phyloP scores from a whole-genome alignment of 1,140 invertebrate genomes.

The Cryptotermes secundus region DNA sequence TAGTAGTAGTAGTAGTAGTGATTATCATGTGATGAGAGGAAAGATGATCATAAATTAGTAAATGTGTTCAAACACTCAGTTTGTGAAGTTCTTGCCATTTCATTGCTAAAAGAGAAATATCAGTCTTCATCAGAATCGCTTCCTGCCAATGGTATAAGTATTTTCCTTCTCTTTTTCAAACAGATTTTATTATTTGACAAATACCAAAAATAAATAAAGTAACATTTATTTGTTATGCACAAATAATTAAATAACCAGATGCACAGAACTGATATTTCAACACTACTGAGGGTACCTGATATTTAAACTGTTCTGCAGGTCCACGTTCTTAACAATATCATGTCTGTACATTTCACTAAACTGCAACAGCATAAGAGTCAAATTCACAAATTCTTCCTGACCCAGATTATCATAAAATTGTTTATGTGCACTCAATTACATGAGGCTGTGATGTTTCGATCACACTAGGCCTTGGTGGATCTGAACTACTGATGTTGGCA shows the following conservation, averaged over 20 bases:
- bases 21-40: not conserved
- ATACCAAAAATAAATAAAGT: conserved; percentile 5
- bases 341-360: not conserved
- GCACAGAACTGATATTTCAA: not conserved
- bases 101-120: not conserved
- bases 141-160: not conserved
- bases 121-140: conserved; percentile 2
- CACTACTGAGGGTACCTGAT: not conserved
- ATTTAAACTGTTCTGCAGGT: not conserved
- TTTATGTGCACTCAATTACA: conserved; percentile 85
- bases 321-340: not conserved
- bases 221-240: not conserved
- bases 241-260: not conserved
- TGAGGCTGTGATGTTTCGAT: conserved; percentile 83
- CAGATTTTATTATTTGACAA: not conserved
- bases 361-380: not conserved
- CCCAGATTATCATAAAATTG: not conserved
- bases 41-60: not conserved
- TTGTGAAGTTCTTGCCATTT: not conserved
- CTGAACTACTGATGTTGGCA: conserved; percentile 39
- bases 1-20: too few species aligned
- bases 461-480: conserved; percentile 72
- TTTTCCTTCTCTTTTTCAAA: not conserved
- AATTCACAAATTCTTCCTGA: not conserved
- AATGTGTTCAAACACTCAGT: not conserved